phyloP scores from a whole-genome alignment of 2,797 vertebrate genomes.

The Hydrophis major region DNA sequence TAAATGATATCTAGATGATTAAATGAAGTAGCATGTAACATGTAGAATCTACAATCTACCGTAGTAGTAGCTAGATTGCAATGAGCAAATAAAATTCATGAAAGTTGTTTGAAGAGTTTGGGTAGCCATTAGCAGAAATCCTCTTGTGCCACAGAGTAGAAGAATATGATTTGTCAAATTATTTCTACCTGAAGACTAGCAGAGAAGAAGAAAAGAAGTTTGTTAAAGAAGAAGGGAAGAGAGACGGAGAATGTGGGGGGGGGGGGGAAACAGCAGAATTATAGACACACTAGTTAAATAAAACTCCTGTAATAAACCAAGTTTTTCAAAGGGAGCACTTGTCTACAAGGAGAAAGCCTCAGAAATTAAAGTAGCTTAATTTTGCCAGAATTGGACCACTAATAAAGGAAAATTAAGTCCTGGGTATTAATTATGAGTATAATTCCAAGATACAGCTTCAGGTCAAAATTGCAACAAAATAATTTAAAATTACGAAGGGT shows the following conservation, averaged over 20 bases:
- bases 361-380: too few relatives aligned
- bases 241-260: neutral
- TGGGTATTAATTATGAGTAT: too few relatives aligned
- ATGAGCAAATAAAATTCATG: neutral
- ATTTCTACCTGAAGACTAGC: neutral
- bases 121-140: neutral
- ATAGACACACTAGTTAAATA: neutral
- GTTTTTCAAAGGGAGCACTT: neutral
- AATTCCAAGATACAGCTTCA: too few relatives aligned
- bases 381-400: too few relatives aligned
- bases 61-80: too few relatives aligned
- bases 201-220: neutral
- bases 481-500: too few relatives aligned
- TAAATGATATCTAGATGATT: neutral
- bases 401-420: too few relatives aligned
- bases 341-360: too few relatives aligned
- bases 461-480: too few relatives aligned
- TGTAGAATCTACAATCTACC: too few relatives aligned
- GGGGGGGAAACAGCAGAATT: neutral
- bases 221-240: neutral
- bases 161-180: neutral
- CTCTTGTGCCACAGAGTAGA: neutral
- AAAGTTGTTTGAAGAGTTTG: neutral
- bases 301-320: neutral
- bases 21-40: neutral